phyloP scores from a whole-genome alignment of 2,888 invertebrate genomes.

The Cheilosia impressa region DNA sequence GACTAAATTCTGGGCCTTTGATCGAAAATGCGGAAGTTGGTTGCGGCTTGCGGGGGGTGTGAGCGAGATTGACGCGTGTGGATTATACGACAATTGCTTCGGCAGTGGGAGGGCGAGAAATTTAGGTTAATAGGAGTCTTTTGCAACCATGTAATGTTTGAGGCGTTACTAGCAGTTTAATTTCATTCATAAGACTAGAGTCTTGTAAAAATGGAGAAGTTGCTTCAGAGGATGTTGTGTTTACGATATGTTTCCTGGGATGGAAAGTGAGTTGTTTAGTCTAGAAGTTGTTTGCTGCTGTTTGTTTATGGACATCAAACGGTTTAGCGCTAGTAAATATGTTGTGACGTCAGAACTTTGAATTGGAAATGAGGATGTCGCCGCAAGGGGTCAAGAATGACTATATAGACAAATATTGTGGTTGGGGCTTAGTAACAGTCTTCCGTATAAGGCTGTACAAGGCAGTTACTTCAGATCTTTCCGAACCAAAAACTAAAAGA shows the following conservation, averaged over 20 bases:
- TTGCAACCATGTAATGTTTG: neutral
- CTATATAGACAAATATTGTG: too few species aligned
- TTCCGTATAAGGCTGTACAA: too few species aligned
- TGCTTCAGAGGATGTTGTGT: neutral
- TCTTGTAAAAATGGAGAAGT: neutral
- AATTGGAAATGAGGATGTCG: too few species aligned
- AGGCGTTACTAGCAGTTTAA: neutral
- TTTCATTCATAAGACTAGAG: neutral
- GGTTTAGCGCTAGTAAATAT: too few species aligned
- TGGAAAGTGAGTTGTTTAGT: neutral
- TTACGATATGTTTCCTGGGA: neutral
- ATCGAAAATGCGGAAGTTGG: constrained; percentile 61
- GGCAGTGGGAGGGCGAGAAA: constrained; percentile 34
- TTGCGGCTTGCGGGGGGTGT: neutral
- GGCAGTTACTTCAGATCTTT: too few species aligned
- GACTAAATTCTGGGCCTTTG: constrained; percentile 48
- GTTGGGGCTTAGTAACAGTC: too few species aligned
- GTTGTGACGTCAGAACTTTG: too few species aligned
- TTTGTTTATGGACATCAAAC: neutral
- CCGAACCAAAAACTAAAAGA: too few species aligned
- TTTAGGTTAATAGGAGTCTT: constrained; percentile 58
- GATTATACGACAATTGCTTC: constrained; percentile 44
- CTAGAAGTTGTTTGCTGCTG: neutral
- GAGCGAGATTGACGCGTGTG: constrained; percentile 36
- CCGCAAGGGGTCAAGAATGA: too few species aligned